phyloP scores from a whole-genome alignment of 2,888 invertebrate genomes.

The Aphidius colemani region DNA sequence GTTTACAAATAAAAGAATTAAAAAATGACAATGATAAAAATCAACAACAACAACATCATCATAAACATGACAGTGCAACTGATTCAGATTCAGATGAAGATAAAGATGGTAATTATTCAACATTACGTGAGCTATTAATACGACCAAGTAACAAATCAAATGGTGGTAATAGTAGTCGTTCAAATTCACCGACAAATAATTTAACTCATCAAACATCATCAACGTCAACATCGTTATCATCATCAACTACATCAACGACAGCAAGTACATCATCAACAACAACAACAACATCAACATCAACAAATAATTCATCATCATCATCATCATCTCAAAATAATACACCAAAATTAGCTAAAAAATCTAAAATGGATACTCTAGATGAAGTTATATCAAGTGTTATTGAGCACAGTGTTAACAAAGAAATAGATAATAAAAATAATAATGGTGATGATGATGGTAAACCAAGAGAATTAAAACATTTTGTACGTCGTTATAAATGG shows the following conservation, averaged over 20 bases:
- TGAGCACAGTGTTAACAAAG: constrained; percentile 67
- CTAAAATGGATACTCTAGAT: constrained; percentile 72
- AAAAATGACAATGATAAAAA: constrained; percentile 58
- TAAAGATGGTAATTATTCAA: constrained; percentile 78
- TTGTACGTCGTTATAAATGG: constrained; percentile 68
- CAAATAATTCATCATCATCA: constrained; percentile 31
- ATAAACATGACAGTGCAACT: constrained; percentile 65
- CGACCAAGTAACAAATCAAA: constrained; percentile 67
- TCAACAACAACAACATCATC: constrained; percentile 42
- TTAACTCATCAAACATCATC: constrained; percentile 22
- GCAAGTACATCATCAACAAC: constrained; percentile 52
- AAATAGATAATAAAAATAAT: constrained; percentile 59
- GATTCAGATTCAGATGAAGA: constrained; percentile 71
- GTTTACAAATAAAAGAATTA: no score
- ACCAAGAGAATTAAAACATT: constrained; percentile 69
- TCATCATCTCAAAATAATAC: constrained; percentile 39
- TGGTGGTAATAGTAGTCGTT: constrained; percentile 57
- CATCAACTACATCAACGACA: constrained; percentile 32
- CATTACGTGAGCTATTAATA: constrained; percentile 78
- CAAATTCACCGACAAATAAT: constrained; percentile 56
- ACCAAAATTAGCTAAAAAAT: constrained; percentile 62
- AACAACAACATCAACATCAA: constrained; percentile 44
- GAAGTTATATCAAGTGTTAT: constrained; percentile 81
- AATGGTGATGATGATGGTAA: constrained; percentile 57
- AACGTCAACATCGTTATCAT: constrained; percentile 26